Percentiles rank a stretch among this genome's conserved stretches.
phyloP scores from a whole-genome alignment of 2,113 vertebrate genomes.

The Lamprotornis superbus region DNA sequence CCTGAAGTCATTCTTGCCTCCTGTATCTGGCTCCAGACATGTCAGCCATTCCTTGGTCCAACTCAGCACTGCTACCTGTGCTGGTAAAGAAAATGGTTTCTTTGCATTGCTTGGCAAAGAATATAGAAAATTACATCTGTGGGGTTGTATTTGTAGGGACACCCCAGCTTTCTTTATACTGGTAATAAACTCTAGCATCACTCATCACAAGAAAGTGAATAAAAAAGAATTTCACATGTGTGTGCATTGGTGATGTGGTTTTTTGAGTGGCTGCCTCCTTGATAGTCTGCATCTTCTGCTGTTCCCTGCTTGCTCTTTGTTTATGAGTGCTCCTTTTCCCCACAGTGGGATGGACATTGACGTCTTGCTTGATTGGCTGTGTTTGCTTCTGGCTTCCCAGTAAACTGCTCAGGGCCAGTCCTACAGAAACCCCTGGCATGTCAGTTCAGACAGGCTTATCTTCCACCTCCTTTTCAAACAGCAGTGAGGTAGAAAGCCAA shows the following conservation, averaged over 20 bases:
- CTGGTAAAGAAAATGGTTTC: not conserved
- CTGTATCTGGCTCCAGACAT: not conserved
- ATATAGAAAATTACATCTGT: not conserved
- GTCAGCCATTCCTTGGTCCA: not conserved
- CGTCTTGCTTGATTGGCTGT: rapidly evolving
- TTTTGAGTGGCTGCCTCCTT: not conserved
- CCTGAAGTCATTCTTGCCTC: not conserved
- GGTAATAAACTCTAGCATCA: not conserved
- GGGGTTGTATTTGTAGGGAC: rapidly evolving
- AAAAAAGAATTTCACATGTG: not conserved
- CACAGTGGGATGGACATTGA: rapidly evolving
- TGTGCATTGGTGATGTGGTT: rapidly evolving
- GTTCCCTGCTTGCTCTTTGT: not conserved
- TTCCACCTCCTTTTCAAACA: not conserved
- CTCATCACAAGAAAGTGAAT: not conserved
- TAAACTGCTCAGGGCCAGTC: not conserved
- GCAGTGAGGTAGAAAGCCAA: not conserved
- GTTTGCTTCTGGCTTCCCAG: not conserved
- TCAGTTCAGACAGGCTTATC: not conserved
- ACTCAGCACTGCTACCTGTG: not conserved
- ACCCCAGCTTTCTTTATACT: not conserved
- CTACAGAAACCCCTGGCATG: not conserved
- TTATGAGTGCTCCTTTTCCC: not conserved
- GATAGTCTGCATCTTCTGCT: not conserved
- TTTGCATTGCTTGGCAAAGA: not conserved